Evolutionary conservation across 2,113 vertebrate species (phyloP).

Genomic region (Cygnus atratus): DNA sequence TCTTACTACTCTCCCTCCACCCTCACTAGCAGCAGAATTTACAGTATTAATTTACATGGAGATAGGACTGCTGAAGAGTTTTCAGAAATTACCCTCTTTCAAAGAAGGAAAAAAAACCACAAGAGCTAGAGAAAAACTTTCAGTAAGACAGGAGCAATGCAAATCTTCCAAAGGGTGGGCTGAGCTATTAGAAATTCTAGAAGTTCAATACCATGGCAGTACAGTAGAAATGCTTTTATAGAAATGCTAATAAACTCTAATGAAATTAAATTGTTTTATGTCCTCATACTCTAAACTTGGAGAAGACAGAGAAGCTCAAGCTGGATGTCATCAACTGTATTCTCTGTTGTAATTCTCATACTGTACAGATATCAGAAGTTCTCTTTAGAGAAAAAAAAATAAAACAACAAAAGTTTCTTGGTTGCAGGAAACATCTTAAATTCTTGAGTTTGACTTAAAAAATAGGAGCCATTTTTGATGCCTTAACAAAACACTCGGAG

Average conservation of each 20-base stretch:
- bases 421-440: background rate
- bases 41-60: slow-evolving; percentile 71
- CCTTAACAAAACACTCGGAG: background rate
- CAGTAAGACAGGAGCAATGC: background rate
- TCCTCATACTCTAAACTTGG: slow-evolving; percentile 14
- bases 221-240: background rate
- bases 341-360: background rate
- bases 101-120: background rate
- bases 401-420: background rate
- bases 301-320: slow-evolving; percentile 43
- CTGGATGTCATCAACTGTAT: background rate
- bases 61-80: slow-evolving; percentile 59
- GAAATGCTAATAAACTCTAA: slow-evolving; percentile 4
- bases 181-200: slow-evolving; percentile 6
- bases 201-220: slow-evolving; percentile 2
- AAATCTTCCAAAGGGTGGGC: slow-evolving; percentile 9
- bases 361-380: slow-evolving; percentile 16
- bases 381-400: background rate
- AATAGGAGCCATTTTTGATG: background rate
- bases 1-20: slow-evolving; percentile 46
- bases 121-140: background rate
- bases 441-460: slow-evolving; percentile 30
- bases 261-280: slow-evolving; percentile 46
- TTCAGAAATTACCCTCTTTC: slow-evolving; percentile 61
- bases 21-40: slow-evolving; percentile 70